Evolutionary conservation across 2,888 invertebrate genomes (phyloP).

Genomic region (Chelonus formosanus): DNA sequence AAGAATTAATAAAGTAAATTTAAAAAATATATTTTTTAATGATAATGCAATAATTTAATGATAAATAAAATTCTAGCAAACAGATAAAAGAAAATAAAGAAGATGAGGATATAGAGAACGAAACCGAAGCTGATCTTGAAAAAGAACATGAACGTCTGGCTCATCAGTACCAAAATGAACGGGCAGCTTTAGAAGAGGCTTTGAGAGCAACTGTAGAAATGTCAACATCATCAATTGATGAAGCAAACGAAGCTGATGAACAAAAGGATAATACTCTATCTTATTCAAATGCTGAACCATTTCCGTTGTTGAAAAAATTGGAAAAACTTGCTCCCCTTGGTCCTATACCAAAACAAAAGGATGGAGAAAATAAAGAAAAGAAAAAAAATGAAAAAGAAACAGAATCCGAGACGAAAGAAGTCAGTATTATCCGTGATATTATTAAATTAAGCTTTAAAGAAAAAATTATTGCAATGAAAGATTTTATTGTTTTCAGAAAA

Average conservation of each 20-base stretch:
- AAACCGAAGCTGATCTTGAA: constrained; percentile 35
- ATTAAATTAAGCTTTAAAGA: neutral
- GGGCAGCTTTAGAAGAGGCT: constrained; percentile 58
- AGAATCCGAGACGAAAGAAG: neutral
- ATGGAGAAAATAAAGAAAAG: constrained; percentile 49
- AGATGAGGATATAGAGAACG: constrained; percentile 35
- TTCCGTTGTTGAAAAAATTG: constrained; percentile 1
- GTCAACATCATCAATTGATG: constrained; percentile 33
- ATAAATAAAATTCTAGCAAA: constrained; percentile 14
- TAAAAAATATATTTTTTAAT: neutral
- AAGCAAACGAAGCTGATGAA: constrained; percentile 26
- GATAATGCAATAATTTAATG: too few relatives aligned
- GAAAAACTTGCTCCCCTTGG: constrained; percentile 32
- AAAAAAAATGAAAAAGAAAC: constrained; percentile 46
- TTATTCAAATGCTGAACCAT: neutral
- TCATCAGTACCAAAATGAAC: constrained; percentile 59
- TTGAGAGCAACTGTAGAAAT: constrained; percentile 48
- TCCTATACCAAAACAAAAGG: constrained; percentile 44
- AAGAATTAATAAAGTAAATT: constrained; percentile 70
- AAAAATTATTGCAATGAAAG: constrained; percentile 2
- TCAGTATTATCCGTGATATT: neutral
- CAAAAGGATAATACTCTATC: constrained; percentile 1
- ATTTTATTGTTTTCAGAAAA: constrained; percentile 4
- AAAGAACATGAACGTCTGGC: constrained; percentile 60
- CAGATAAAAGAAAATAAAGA: constrained; percentile 37